Base-by-base conservation (phyloP, 2,888 invertebrate species). In the Phortica magna region DNA sequence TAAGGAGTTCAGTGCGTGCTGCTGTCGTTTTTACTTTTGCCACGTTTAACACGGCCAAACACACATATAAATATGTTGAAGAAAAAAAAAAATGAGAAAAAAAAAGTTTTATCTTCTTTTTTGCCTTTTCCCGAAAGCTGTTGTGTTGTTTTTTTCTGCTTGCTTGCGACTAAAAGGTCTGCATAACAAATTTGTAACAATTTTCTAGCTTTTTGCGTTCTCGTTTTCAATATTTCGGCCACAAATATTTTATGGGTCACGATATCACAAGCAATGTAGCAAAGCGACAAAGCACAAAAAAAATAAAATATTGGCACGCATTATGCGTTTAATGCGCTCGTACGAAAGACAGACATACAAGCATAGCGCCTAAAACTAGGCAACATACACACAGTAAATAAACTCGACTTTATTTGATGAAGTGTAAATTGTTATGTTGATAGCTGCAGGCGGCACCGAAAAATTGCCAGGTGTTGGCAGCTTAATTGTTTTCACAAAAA, bases 351-450 rank as follows among this genome's bases (percentile, higher is more conserved):
- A 31, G 31, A 31, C 31, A 31, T 1, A 31, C 31, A 1, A 4
- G 5, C 78, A 64, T 81, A 83, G 81, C n/a, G 43, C 22, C 31
- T 14, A 70, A 70, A 70, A 22, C 10, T 53, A 53, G 53, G 48
- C 65, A 65, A 65, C 31, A 10, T 17, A 17, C 59, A 17, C 7
- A 84, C 79, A 41, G 19, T 19, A 70, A 48, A 70, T 70, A 70
- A 70, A 71, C n/a, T 31, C 55, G 19, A 80, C 78, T 83, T 80
- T 79, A 81, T 82, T 81, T 83, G 87, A 88, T 88, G 85, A 84
- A 84, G 88, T 88, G 88, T 81, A 83, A 88, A 88, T 81, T 81
- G 82, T 80, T 78, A 76, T 79, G 79, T 71, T 81, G 82, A 83
- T 80, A 83, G 78, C 72, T 17, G 42, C 17, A 31, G 17, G 61